Evolutionary conservation across 2,888 invertebrate species (phyloP), one percentile per base, ranked within the genome.

Genomic region (Oscheius sp.): DNA sequence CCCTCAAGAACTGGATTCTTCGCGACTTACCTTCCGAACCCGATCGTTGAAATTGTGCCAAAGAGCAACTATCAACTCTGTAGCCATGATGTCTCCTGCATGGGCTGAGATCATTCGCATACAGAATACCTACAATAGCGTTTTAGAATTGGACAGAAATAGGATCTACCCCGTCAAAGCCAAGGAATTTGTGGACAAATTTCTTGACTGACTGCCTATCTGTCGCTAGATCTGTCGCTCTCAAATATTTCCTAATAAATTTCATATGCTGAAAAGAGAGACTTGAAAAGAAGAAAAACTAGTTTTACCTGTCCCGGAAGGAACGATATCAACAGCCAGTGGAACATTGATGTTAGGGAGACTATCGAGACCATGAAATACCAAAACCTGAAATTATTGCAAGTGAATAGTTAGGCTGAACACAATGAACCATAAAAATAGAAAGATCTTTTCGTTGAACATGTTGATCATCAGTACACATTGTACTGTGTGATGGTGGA

Each of bases 21-120:
- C 60, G 11, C n/a, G 29, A 59, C 63, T 55, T 66, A 84, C 84
- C 79, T 89, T 89, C 70, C 89, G 80, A 60, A 87, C 87, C 57
- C 88, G 84, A 75, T 89, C 89, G 81, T 89, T 89, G 83, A 89
- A 89, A 73, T 88, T 87, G 81, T 89, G 89, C 87, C 88, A 88
- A 11, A 89, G 78, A 21, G 86, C 87, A 48, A 89, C 87, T 60
- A 89, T 85, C 77, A 89, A 77, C 76, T 89, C 89, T 33, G 89
- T 89, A 33, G 89, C 89, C 82, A 89, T 88, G 73, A 89, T 89
- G 80, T 89, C 89, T 57, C 89, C 89, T 73, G 89, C 89, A 76
- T 89, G 89, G 32, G 89, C 89, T 66, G 85, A 85, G 74, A 89
- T 89, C 89, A 89, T 89, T 57, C 89, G 79, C 87, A 89, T 86